These are phyloP conservation scores for Gavialis gangeticus DNA, from an alignment of 2,113 vertebrate species.

Conservation along the genomic window DNA sequence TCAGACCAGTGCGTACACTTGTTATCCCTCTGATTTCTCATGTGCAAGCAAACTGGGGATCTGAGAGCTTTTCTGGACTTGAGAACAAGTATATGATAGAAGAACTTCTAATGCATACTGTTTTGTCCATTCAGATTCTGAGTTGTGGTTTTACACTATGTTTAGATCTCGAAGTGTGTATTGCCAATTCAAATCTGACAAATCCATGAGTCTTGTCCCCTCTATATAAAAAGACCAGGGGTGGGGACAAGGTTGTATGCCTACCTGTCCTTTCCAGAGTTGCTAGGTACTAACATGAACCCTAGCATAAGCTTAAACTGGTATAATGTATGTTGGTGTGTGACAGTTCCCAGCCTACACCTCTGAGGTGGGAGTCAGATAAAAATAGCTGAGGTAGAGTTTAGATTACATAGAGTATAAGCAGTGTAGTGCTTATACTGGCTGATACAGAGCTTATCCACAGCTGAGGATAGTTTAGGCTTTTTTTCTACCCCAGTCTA, in stretches of 20 bases:
- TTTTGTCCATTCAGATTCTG: neutral
- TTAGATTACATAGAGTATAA: neutral
- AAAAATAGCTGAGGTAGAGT: neutral
- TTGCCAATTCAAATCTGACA: neutral
- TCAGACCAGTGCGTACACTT: neutral
- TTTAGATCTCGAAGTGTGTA: neutral
- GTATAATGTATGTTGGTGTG: neutral
- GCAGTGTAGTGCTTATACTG: neutral
- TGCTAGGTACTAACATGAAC: neutral
- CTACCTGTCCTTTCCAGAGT: neutral
- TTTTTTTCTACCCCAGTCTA: neutral
- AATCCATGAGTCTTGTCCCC: neutral
- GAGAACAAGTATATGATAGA: neutral
- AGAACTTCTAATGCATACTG: neutral
- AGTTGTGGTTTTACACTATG: neutral
- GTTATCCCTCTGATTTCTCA: neutral
- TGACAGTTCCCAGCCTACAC: neutral
- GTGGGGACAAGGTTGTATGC: neutral
- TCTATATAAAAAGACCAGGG: neutral
- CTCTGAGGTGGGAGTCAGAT: neutral
- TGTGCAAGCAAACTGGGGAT: neutral
- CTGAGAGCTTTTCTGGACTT: neutral
- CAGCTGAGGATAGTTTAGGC: neutral
- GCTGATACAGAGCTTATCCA: neutral
- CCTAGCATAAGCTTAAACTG: neutral